Evolutionary conservation across 2,797 vertebrate genomes (phyloP).

Genomic region (Crenuchus spilurus): DNA sequence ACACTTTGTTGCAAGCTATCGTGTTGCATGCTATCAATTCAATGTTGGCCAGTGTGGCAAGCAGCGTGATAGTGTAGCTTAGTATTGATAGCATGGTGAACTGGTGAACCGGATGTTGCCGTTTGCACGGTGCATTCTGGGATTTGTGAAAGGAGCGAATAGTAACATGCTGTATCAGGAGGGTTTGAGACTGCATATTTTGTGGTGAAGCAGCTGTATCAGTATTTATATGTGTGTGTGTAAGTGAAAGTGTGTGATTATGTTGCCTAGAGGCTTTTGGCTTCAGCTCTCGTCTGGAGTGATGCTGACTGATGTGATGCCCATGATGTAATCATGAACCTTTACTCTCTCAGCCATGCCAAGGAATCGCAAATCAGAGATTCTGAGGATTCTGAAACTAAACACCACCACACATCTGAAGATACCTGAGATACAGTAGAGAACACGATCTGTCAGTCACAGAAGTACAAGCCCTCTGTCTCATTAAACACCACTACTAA

Average conservation of each 20-base stretch:
- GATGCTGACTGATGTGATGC: constrained; percentile 21
- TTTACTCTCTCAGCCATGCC: constrained; percentile 19
- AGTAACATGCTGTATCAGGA: too few relatives aligned
- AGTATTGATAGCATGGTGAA: too few relatives aligned
- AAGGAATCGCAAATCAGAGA: constrained; percentile 27
- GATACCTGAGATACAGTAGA: constrained; percentile 5
- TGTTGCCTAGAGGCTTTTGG: constrained; percentile 16
- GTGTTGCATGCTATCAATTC: too few relatives aligned
- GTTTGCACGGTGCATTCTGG: too few relatives aligned
- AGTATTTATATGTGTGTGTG: neutral
- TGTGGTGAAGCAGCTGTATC: neutral
- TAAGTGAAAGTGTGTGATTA: neutral
- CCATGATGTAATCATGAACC: constrained; percentile 28
- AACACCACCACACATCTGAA: constrained; percentile 13
- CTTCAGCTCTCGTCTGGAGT: constrained; percentile 23
- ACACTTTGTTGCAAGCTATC: too few relatives aligned
- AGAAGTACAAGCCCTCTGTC: constrained; percentile 4
- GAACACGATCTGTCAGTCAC: neutral
- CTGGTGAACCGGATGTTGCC: too few relatives aligned
- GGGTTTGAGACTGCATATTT: neutral
- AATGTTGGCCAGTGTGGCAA: too few relatives aligned
- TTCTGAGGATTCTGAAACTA: constrained; percentile 35
- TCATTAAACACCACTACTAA: neutral
- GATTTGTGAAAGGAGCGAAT: too few relatives aligned
- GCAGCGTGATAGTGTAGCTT: too few relatives aligned